phyloP scores from a whole-genome alignment of 35 echinoderm and acorn worm species.

The Heliocidaris tuberculata region DNA sequence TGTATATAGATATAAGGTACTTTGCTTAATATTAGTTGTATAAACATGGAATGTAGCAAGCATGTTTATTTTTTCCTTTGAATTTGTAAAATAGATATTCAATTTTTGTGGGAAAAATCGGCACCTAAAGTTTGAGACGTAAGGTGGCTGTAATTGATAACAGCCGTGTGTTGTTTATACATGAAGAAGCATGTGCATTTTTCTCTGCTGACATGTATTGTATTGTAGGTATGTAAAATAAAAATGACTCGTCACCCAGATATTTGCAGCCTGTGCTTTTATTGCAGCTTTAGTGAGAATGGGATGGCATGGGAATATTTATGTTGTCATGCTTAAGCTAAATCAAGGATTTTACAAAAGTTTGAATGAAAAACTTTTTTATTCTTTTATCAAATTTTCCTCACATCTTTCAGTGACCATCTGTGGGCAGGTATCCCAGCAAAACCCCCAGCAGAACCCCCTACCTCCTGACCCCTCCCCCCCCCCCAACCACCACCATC shows the following conservation, averaged over 20 bases:
- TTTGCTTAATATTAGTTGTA: slow-evolving; percentile 19
- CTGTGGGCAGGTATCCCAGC: too few relatives aligned
- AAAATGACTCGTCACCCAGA: slow-evolving; percentile 38
- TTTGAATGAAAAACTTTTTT: too few relatives aligned
- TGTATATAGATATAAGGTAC: slow-evolving; percentile 5
- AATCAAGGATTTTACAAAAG: too few relatives aligned
- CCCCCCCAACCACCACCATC: too few relatives aligned
- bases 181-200: slow-evolving; percentile 16
- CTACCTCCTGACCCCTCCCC: too few relatives aligned
- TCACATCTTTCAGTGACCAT: too few relatives aligned
- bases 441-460: too few relatives aligned
- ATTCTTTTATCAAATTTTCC: too few relatives aligned
- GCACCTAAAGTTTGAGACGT: background rate
- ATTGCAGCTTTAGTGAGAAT: background rate
- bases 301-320: background rate
- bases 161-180: background rate
- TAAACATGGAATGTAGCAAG: slow-evolving; percentile 1
- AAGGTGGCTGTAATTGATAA: background rate
- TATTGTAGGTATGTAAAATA: slow-evolving; percentile 53
- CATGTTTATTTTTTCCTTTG: slow-evolving; percentile 6
- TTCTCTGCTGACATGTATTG: slow-evolving; percentile 34
- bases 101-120: background rate
- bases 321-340: too few relatives aligned
- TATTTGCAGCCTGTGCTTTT: background rate
- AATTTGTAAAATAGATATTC: slow-evolving; percentile 14